Conservation (phyloP, 1,140 invertebrate genomes). For the Daktulosphaira vitifoliae region DNA sequence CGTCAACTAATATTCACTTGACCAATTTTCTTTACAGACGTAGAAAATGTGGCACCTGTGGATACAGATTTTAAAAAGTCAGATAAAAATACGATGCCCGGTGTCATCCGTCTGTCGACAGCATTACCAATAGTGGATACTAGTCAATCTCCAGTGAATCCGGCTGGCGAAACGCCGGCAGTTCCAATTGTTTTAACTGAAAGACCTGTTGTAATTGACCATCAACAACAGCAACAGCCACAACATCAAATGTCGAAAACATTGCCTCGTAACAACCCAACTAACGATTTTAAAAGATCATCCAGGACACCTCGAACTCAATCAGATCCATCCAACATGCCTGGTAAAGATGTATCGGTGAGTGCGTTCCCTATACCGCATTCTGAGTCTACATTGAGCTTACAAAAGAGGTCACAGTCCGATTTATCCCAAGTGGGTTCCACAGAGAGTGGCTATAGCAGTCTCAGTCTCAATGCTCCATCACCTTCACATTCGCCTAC, state of each 20-base stretch:
- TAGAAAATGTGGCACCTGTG: constrained; percentile 22
- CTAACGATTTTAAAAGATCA: constrained; percentile 31
- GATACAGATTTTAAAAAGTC: background rate
- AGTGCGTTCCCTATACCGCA: background rate
- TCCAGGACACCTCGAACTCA: constrained; percentile 38
- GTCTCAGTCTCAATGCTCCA: constrained; percentile 30
- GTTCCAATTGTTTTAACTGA: background rate
- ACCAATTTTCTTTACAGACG: constrained; percentile 2
- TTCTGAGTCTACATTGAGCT: constrained; percentile 18
- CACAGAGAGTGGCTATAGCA: constrained; percentile 36
- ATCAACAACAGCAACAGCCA: background rate
- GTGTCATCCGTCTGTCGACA: background rate
- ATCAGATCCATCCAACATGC: constrained; percentile 38
- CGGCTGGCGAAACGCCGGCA: background rate
- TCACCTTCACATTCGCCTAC: constrained; percentile 34
- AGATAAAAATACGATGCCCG: background rate
- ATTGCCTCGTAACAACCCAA: constrained; percentile 27
- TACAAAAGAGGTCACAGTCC: constrained; percentile 32
- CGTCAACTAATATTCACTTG: too few relatives aligned
- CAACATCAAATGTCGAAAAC: constrained; percentile 36
- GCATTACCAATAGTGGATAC: background rate
- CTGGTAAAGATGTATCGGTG: constrained; percentile 3
- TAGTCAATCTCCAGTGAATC: background rate
- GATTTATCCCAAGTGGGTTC: constrained; percentile 34
- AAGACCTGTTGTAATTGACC: background rate